Evolutionary conservation across 1,140 invertebrate genomes (phyloP).

Genomic region (Zophobas atratus): DNA sequence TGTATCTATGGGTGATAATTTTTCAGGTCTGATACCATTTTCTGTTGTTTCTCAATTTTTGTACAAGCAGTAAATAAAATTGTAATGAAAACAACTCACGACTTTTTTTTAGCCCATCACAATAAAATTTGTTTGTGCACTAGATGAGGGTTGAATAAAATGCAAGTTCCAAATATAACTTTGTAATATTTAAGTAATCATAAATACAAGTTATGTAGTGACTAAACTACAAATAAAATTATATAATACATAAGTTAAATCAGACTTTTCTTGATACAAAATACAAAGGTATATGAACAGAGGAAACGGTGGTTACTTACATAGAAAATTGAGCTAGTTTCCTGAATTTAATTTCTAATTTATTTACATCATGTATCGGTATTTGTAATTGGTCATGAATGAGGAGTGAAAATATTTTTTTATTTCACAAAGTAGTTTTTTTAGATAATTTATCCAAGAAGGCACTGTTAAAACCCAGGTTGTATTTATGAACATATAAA

Average conservation of each 20-base stretch:
- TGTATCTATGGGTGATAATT: no score
- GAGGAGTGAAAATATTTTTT: constrained; percentile 26
- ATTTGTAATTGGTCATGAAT: constrained; percentile 42
- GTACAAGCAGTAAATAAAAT: no score
- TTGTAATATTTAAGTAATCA: constrained; percentile 32
- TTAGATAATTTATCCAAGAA: constrained; percentile 40
- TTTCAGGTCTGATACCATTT: no score
- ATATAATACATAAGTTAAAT: constrained; percentile 42
- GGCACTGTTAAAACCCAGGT: constrained; percentile 51
- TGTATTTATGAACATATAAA: constrained; percentile 44
- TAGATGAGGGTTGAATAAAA: no score
- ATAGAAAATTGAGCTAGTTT: constrained; percentile 44
- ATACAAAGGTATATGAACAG: constrained; percentile 39
- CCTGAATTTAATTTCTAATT: constrained; percentile 37
- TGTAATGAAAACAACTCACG: no score
- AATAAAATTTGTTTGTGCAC: no score
- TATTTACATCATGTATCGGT: constrained; percentile 34
- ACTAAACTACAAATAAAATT: constrained; percentile 27
- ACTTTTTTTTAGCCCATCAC: no score
- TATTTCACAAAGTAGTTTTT: constrained; percentile 22
- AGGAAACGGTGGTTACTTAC: constrained; percentile 27
- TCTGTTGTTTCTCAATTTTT: no score
- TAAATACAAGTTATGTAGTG: constrained; percentile 39
- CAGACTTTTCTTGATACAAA: constrained; percentile 39
- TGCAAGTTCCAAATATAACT: constrained; percentile 22